Conservation (phyloP, 2,113 vertebrate species). For the Ictalurus furcatus region DNA sequence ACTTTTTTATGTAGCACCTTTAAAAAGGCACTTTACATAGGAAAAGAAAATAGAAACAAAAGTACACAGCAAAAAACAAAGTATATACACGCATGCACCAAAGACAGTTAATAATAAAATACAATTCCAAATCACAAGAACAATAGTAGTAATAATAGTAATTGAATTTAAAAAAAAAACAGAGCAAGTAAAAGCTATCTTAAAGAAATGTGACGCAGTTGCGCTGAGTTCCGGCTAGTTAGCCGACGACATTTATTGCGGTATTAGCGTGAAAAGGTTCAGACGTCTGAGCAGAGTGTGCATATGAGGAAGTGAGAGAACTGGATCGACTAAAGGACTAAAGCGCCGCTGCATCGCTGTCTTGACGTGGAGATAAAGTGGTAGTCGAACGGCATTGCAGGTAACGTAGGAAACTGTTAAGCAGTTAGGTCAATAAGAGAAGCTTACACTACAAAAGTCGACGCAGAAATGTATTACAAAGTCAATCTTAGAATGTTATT, state of each 20-base stretch:
- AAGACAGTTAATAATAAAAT: too few species aligned
- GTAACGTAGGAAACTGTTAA: background rate
- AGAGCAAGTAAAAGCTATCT: too few species aligned
- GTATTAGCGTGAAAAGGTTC: background rate
- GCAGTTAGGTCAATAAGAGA: background rate
- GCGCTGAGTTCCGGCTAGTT: background rate
- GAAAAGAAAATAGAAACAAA: too few species aligned
- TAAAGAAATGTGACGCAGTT: too few species aligned
- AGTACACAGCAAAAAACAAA: too few species aligned
- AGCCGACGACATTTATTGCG: background rate
- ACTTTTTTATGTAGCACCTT: too few species aligned
- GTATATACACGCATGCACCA: too few species aligned
- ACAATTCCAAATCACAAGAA: too few species aligned
- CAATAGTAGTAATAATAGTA: too few species aligned
- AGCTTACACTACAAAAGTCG: background rate
- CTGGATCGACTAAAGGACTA: background rate
- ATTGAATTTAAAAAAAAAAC: too few species aligned
- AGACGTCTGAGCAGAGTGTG: background rate
- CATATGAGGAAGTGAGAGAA: background rate
- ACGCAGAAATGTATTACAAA: background rate
- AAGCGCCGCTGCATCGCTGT: background rate
- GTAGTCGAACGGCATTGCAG: background rate
- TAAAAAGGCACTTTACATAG: too few species aligned
- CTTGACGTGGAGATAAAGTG: background rate
- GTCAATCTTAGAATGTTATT: background rate